Percentiles rank a stretch among this genome's conserved stretches.
Evolutionary conservation across 2,797 vertebrate genomes (phyloP).

Genomic region (Cyclopterus lumpus): DNA sequence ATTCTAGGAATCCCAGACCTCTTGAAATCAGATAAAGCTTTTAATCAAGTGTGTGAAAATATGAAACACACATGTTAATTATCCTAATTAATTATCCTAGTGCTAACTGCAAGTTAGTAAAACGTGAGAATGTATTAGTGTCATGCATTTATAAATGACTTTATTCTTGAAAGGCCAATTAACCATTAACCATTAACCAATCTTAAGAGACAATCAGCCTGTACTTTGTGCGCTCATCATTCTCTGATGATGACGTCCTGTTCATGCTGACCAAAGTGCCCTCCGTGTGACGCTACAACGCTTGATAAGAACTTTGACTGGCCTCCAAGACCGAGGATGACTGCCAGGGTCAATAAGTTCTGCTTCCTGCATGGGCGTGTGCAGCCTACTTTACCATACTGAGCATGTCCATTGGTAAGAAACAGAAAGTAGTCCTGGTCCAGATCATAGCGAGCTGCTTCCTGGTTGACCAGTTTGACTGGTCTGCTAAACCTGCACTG

Average conservation of each 20-base stretch:
- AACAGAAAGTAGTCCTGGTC: constrained; percentile 86
- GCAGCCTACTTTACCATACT: constrained; percentile 72
- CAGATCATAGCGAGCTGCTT: constrained; percentile 79
- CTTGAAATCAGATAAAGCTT: not conserved
- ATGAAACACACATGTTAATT: not conserved
- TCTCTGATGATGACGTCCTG: constrained; percentile 16
- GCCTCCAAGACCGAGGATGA: not conserved
- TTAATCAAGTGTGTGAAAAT: not conserved
- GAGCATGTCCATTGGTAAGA: constrained; percentile 80
- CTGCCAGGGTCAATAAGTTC: not conserved
- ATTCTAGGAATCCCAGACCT: not conserved
- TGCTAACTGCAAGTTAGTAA: not conserved
- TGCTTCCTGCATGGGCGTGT: not conserved
- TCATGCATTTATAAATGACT: not conserved
- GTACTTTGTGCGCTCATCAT: not conserved
- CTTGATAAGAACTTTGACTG: constrained; percentile 13
- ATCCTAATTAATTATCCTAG: no score
- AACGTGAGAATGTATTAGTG: not conserved
- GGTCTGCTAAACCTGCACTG: constrained; percentile 86
- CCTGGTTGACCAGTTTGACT: constrained; percentile 61
- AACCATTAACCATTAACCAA: constrained; percentile 9
- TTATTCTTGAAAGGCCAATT: not conserved
- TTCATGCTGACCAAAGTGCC: not conserved
- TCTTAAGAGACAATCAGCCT: no score
- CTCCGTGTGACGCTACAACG: constrained; percentile 1